A percentile compares a stretch with the other conserved stretches of the same genome.
Conservation (phyloP, 2,797 vertebrate species). For the Limnodromus scolopaceus region DNA sequence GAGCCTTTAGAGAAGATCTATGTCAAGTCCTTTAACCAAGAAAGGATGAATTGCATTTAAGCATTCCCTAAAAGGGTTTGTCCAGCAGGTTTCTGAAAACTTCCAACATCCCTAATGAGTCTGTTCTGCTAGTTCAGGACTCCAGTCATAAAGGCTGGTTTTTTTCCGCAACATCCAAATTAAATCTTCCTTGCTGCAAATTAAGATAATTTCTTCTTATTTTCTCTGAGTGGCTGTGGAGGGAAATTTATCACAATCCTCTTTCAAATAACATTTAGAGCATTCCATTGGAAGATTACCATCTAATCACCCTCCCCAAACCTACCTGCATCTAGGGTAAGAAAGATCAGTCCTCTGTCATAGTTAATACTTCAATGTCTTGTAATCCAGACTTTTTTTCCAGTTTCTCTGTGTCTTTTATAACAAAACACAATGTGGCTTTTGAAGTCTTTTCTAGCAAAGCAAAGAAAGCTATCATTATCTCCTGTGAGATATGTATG, state of each 20-base stretch:
- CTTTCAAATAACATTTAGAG: neutral
- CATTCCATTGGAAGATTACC: neutral
- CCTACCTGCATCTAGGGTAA: neutral
- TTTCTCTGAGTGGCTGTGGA: neutral
- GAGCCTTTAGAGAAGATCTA: neutral
- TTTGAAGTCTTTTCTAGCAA: neutral
- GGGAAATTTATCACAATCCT: neutral
- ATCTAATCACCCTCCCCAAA: neutral
- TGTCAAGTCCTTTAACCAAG: accelerated
- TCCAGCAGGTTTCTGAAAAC: neutral
- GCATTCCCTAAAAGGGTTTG: neutral
- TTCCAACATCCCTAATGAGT: neutral
- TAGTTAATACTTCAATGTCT: accelerated
- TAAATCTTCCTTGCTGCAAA: neutral
- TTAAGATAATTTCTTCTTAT: neutral
- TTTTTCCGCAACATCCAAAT: neutral
- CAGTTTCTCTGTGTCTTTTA: neutral
- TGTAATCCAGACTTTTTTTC: neutral
- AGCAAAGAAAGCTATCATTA: neutral
- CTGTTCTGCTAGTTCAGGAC: neutral
- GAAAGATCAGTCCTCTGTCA: neutral
- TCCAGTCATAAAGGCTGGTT: accelerated
- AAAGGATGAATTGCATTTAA: neutral
- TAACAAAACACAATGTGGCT: neutral
- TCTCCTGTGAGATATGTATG: neutral